These are phyloP conservation scores for Polypterus senegalus DNA, from an alignment of 2,113 vertebrate genomes.

Conservation along the genomic window DNA sequence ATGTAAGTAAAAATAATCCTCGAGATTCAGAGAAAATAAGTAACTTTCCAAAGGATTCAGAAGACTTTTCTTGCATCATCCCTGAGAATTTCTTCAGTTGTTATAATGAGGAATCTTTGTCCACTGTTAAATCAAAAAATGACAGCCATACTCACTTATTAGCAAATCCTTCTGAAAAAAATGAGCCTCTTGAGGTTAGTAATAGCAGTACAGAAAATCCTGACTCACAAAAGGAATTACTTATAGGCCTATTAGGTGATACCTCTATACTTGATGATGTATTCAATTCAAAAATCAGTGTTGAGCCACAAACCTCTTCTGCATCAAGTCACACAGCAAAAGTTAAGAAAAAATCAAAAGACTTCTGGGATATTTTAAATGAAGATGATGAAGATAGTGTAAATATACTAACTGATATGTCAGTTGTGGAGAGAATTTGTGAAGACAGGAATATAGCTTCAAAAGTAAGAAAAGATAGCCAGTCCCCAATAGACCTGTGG, in stretches of 20 bases:
- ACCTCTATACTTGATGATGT: conserved; percentile 77
- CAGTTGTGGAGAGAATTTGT: conserved; percentile 71
- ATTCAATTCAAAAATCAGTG: conserved; percentile 50
- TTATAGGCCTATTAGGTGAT: conserved; percentile 74
- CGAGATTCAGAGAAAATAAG: too few species aligned
- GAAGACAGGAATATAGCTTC: conserved; percentile 30
- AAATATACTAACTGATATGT: conserved; percentile 65
- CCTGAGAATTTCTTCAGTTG: too few species aligned
- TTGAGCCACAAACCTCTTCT: conserved; percentile 18
- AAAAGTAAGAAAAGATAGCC: conserved; percentile 25
- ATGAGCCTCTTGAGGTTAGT: conserved; percentile 9
- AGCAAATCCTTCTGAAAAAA: too few species aligned
- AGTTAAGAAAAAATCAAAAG: conserved; percentile 55
- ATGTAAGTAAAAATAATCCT: too few species aligned
- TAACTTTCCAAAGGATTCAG: too few species aligned
- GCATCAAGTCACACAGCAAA: conserved; percentile 29
- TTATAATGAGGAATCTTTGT: too few species aligned
- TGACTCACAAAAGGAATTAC: conserved; percentile 25
- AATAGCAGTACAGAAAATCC: conserved; percentile 21
- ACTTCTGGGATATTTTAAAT: conserved; percentile 89
- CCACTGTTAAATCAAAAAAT: too few species aligned
- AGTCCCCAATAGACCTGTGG: conserved; percentile 56
- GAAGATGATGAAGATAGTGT: conserved; percentile 76
- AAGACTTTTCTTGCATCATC: too few species aligned
- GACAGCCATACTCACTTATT: too few species aligned